Base-by-base conservation (phyloP, 2,797 vertebrate genomes). In the Darevskia nairensis region DNA sequence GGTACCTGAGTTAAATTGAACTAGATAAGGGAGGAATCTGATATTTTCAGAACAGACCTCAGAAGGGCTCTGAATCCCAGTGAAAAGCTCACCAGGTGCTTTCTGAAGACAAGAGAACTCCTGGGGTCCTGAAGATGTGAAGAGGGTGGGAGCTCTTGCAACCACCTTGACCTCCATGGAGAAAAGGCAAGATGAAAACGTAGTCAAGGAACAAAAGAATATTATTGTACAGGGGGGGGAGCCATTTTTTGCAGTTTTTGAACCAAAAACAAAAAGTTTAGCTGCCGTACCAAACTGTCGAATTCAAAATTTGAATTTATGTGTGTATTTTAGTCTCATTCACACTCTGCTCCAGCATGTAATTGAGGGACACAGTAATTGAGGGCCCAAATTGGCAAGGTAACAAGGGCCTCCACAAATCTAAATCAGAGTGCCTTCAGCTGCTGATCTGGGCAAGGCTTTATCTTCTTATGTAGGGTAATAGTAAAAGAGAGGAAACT, bases 401-500 rank as follows among this genome's bases (percentile, higher is more conserved):
- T 39, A n/a, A 6, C 11, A 84, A 76, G 59, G 72, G 5, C 59
- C 13, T 82, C 55, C 41, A 27, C 59, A 75, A 82, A 82, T 76
- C 39, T 87, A 75, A 78, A 59, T 3, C 10, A 94, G 93, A 32
- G 89, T 85, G 77, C 1, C 90, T 90, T 94, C 93, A 93, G 32
- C 91, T 94, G 74, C 92, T 94, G 90, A 93, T 93, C 93, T 94
- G 94, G 94, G 91, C 90, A 84, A 95, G 90, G 85, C 55, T 74
- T 95, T 81, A 0, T 80, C 87, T 92, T 93, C 92, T 95, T 95
- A 92, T 92, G 93, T 93, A 35, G 35, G 35, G 35, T 35, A 96
- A 91, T 95, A 94, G 94, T 95, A 96, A 89, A 89, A 91, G 77
- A 92, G 92, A 85, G 92, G 81, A 96, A 95, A 95, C 90, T 92